phyloP scores from a whole-genome alignment of 1,140 invertebrate species.

The Pomacea maculata region DNA sequence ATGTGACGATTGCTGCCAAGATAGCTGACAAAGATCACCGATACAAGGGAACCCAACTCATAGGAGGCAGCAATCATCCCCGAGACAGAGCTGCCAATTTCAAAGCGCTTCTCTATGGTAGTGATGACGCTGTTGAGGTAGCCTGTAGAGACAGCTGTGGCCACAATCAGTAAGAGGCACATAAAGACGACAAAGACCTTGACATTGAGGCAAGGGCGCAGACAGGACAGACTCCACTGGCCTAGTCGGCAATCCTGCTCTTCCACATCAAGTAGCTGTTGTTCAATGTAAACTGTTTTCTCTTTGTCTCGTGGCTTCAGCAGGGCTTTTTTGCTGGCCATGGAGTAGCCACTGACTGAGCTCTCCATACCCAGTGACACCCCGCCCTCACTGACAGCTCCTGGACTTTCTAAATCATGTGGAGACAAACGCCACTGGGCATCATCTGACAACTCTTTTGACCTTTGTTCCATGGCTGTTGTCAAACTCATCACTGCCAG shows the following conservation, averaged over 20 bases:
- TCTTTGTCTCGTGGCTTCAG: conserved; percentile 37
- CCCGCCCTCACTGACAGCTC: conserved; percentile 23
- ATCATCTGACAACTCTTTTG: too few species aligned
- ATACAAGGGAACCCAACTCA: conserved; percentile 92
- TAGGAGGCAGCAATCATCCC: conserved; percentile 93
- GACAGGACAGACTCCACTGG: conserved; percentile 79
- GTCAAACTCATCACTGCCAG: too few species aligned
- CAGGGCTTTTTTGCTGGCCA: conserved; percentile 42
- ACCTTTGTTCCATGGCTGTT: too few species aligned
- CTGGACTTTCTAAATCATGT: conserved; percentile 22
- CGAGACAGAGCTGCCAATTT: conserved; percentile 91
- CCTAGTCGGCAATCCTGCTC: conserved; percentile 76
- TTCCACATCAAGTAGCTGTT: conserved; percentile 22
- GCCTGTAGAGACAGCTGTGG: conserved; percentile 61
- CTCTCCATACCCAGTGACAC: conserved; percentile 36
- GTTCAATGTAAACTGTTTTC: conserved; percentile 44
- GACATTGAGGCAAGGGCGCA: conserved; percentile 79
- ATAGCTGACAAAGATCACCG: conserved; percentile 96
- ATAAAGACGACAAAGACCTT: conserved; percentile 91
- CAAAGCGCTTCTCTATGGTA: conserved; percentile 95
- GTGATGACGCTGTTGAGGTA: conserved; percentile 97
- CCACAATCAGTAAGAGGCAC: conserved; percentile 87
- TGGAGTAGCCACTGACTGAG: conserved; percentile 47
- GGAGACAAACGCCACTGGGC: not conserved
- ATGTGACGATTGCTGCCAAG: conserved; percentile 92